Percentiles rank a stretch among this genome's conserved stretches.
These are phyloP conservation scores for Thunnus albacares DNA, from an alignment of 2,797 vertebrate genomes.

Conservation along the genomic window DNA sequence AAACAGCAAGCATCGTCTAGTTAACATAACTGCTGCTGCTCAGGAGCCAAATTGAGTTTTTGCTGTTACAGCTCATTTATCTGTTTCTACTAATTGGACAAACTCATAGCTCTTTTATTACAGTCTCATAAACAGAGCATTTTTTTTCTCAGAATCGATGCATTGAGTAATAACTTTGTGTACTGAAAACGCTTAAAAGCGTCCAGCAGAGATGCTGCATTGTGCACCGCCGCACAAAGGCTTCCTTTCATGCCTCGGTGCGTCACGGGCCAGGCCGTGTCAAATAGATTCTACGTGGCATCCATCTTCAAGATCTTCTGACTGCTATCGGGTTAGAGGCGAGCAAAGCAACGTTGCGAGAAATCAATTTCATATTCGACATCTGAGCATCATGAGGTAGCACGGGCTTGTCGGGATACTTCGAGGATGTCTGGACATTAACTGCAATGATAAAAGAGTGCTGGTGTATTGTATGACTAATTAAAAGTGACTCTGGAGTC, in stretches of 20 bases:
- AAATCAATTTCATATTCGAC: constrained; percentile 54
- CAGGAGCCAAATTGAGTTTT: constrained; percentile 49
- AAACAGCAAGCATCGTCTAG: constrained; percentile 31
- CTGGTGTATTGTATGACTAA: not conserved
- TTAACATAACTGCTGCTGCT: constrained; percentile 41
- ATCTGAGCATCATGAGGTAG: constrained; percentile 53
- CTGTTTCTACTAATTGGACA: constrained; percentile 55
- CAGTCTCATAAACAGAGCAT: constrained; percentile 42
- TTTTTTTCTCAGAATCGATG: constrained; percentile 28
- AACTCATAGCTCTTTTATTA: constrained; percentile 50
- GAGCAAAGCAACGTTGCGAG: constrained; percentile 37
- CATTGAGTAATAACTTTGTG: constrained; percentile 47
- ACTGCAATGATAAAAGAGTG: not conserved
- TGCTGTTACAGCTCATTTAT: constrained; percentile 55
- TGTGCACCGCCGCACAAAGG: constrained; percentile 54
- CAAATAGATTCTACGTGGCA: constrained; percentile 62
- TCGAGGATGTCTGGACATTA: constrained; percentile 35
- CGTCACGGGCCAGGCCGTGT: constrained; percentile 52
- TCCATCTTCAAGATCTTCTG: constrained; percentile 66
- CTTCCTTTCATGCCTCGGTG: constrained; percentile 59
- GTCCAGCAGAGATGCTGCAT: constrained; percentile 38
- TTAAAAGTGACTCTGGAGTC: not conserved
- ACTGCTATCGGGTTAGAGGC: constrained; percentile 47
- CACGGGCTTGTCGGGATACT: constrained; percentile 7
- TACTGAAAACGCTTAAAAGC: constrained; percentile 40